These are phyloP conservation scores for Calyptommatus sinebrachiatus DNA, from an alignment of 2,113 vertebrate genomes.

Conservation along the genomic window DNA sequence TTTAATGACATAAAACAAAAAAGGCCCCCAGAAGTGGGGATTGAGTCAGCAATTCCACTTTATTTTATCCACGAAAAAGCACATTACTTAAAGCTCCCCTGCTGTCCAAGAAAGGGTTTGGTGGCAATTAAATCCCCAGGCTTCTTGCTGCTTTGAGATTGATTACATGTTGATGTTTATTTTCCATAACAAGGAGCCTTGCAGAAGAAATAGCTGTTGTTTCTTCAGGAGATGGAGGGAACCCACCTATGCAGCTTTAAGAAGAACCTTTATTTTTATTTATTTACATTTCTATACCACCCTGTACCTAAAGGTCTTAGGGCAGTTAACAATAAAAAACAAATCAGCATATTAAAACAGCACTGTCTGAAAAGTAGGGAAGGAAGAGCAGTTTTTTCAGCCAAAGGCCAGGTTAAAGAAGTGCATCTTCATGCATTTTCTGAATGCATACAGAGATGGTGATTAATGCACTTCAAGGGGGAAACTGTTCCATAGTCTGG, in stretches of 20 bases:
- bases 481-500: too few relatives aligned
- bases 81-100: slow-evolving; percentile 27
- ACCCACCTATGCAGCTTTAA: slow-evolving; percentile 10
- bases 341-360: too few relatives aligned
- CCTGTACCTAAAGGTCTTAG: too few relatives aligned
- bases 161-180: slow-evolving; percentile 63
- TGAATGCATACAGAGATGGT: too few relatives aligned
- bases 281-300: too few relatives aligned
- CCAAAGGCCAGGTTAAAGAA: too few relatives aligned
- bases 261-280: too few relatives aligned
- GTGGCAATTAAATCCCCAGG: slow-evolving; percentile 63
- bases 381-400: too few relatives aligned
- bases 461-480: too few relatives aligned
- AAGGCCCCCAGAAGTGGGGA: background rate
- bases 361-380: too few relatives aligned
- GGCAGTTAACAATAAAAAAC: too few relatives aligned
- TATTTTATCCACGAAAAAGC: slow-evolving; percentile 21
- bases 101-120: slow-evolving; percentile 28
- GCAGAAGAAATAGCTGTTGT: slow-evolving; percentile 63
- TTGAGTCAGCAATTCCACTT: slow-evolving; percentile 24
- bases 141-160: slow-evolving; percentile 55
- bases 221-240: slow-evolving; percentile 52
- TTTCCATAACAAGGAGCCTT: slow-evolving; percentile 54
- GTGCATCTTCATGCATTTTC: too few relatives aligned
- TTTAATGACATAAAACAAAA: slow-evolving; percentile 52